Evolutionary conservation across 2,797 vertebrate genomes (phyloP), one percentile per base, ranked within the genome.

Genomic region (Menidia menidia): DNA sequence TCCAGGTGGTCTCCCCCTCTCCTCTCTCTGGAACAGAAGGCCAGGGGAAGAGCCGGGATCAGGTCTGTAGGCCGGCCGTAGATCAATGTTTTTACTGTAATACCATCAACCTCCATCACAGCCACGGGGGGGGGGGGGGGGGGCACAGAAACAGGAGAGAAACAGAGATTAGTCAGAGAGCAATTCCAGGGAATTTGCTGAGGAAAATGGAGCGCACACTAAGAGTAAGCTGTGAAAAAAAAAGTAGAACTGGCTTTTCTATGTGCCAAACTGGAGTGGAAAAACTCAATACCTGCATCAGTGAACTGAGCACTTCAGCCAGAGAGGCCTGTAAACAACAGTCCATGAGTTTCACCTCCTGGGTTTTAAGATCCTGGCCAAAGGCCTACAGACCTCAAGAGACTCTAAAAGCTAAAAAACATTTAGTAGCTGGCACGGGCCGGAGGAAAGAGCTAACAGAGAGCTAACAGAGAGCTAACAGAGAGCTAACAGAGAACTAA

Each of bases 71-170:
- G 64, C 44, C 75, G 45, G 62, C 62, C 58, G 9, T 74, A 78
- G 82, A 89, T 88, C 84, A 84, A 90, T 88, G 87, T 85, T 90
- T 82, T 78, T 50, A 68, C 79, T 81, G 82, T 84, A 86, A 83
- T 79, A 85, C 74, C 75, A 87, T 79, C 83, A 86, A 44, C 32
- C 51, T 7, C 66, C 67, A 74, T 80, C 68, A 71, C 53, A 66
- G 64, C 77, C 57, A 11, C 33, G 5, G 54, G 31, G 53, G 58
- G 68, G 47, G 70, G 65, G 61, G 62, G 61, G n/a, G 61, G 33
- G 65, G 61, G 45, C 15, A 25, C 59, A 72, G 66, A 55, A 64
- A 54, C 0, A 0, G 14, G 32, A 78, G 56, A 42, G 51, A 3
- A 32, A 76, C 42, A 62, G 32, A 72, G 65, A 79, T 72, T 55